Percentiles rank a stretch among this genome's conserved stretches.
Conservation (phyloP, 2,797 vertebrate species). For the Poeciliopsis presidionis region DNA sequence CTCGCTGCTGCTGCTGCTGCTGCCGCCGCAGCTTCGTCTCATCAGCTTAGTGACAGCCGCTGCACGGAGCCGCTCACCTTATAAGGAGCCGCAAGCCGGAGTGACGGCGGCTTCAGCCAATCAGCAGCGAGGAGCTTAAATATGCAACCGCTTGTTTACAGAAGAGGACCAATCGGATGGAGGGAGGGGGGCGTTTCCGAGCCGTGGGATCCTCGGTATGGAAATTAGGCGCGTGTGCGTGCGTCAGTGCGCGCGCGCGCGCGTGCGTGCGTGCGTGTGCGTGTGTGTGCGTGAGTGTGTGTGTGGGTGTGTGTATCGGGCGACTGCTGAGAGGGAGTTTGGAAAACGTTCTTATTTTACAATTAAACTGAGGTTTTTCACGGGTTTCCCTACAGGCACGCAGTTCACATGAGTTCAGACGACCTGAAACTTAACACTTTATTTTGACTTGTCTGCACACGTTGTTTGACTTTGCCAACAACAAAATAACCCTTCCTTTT, state of each 20-base stretch:
- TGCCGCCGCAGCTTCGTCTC: constrained; percentile 58
- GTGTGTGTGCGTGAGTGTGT: neutral
- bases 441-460: neutral
- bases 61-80: constrained; percentile 39
- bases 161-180: constrained; percentile 67
- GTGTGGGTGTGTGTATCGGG: constrained; percentile 12
- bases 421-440: neutral
- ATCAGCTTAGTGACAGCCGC: constrained; percentile 50
- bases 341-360: constrained; percentile 59
- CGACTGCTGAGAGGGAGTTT: constrained; percentile 53
- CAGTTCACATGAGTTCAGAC: neutral
- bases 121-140: constrained; percentile 6
- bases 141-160: constrained; percentile 60
- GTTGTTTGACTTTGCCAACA: neutral
- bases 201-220: constrained; percentile 52
- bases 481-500: neutral
- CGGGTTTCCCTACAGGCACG: neutral
- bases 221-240: constrained; percentile 34
- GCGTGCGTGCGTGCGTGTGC: neutral
- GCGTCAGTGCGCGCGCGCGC: constrained; percentile 7
- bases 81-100: constrained; percentile 62
- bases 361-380: constrained; percentile 32
- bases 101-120: constrained; percentile 70
- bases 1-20: constrained; percentile 22
- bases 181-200: constrained; percentile 45